Conservation (phyloP, 2,113 vertebrate genomes). For the Odocoileus hemionus region DNA sequence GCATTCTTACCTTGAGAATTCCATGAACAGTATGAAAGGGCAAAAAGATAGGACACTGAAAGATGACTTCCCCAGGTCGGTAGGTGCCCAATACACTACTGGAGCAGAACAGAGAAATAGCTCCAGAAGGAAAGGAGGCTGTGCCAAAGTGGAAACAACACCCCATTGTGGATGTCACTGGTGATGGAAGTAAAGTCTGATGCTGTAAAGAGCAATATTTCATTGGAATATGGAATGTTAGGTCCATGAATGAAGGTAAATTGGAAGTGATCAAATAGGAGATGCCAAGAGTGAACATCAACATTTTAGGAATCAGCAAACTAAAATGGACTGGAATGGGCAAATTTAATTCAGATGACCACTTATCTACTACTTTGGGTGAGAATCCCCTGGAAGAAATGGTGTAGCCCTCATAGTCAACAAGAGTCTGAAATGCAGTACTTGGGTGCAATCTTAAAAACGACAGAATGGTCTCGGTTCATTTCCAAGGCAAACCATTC, state of each 20-base stretch:
- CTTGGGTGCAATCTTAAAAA: neutral
- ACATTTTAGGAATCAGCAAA: neutral
- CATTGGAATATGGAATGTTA: neutral
- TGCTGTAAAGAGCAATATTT: neutral
- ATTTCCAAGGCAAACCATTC: neutral
- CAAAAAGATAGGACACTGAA: neutral
- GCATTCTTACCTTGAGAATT: neutral
- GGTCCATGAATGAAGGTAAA: neutral
- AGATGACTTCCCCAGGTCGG: neutral
- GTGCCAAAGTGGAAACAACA: neutral
- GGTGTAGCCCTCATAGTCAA: neutral
- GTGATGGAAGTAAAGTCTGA: neutral
- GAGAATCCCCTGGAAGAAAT: neutral
- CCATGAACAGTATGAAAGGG: neutral
- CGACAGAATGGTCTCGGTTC: neutral
- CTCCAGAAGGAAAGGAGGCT: neutral
- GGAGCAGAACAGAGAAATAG: neutral
- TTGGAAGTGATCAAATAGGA: neutral
- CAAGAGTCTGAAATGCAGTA: neutral
- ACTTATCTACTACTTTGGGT: neutral
- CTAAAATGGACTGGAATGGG: neutral
- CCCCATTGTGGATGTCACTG: neutral
- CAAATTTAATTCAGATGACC: neutral
- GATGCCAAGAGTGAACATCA: neutral
- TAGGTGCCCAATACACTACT: neutral